A percentile compares a stretch with the other conserved stretches of the same genome.
Conservation (phyloP, 2,888 invertebrate genomes). For the Hemistola chrysoprasaria region DNA sequence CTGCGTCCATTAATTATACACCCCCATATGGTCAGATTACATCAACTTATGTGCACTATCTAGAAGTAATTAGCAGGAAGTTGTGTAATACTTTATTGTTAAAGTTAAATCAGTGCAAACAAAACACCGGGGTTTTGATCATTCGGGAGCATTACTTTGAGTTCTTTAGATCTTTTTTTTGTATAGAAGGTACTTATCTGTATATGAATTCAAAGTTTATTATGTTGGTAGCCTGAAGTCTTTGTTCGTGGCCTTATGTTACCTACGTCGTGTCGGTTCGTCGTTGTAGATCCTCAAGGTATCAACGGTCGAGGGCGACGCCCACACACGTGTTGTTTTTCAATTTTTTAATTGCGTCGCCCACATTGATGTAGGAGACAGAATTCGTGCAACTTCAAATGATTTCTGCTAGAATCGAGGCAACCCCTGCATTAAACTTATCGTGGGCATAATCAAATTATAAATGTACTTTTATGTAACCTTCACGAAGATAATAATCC, state of each 20-base stretch:
- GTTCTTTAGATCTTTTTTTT: conserved; percentile 23
- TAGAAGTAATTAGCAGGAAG: conserved; percentile 55
- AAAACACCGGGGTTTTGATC: conserved; percentile 15
- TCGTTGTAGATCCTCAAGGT: conserved; percentile 22
- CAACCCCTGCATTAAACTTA: conserved; percentile 17
- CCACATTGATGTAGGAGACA: conserved; percentile 42
- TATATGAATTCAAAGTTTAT: too few relatives aligned
- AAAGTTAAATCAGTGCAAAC: conserved; percentile 20
- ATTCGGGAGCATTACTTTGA: conserved; percentile 25
- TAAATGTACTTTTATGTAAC: too few relatives aligned
- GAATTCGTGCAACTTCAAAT: conserved; percentile 23
- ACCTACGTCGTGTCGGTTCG: conserved; percentile 8
- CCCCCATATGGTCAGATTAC: conserved; percentile 51
- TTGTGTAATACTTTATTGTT: conserved; percentile 48
- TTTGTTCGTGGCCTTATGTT: conserved; percentile 15
- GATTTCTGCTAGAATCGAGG: conserved; percentile 30
- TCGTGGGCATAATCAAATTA: too few relatives aligned
- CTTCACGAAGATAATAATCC: conserved; percentile 15
- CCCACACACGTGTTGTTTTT: conserved; percentile 58
- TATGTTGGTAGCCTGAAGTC: too few relatives aligned
- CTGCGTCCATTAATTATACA: conserved; percentile 40
- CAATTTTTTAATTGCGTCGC: conserved; percentile 70
- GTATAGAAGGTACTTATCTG: conserved; percentile 14
- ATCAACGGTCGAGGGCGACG: conserved; percentile 36
- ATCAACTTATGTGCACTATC: conserved; percentile 60